These are phyloP conservation scores for Ectemnius lituratus DNA, from an alignment of 2,888 invertebrate genomes.

Conservation along the genomic window DNA sequence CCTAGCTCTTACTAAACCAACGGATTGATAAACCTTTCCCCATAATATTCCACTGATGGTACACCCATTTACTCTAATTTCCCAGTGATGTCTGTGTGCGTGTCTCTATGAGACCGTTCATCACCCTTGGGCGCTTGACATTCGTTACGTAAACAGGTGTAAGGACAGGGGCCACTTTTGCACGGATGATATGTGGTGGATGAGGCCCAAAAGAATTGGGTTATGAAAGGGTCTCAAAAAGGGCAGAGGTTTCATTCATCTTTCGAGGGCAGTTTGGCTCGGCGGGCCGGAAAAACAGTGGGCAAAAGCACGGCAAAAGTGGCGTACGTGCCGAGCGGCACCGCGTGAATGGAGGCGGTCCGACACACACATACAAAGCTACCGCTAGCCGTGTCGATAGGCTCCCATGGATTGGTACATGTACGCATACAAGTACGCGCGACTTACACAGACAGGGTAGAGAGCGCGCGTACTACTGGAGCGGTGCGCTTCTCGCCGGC, in stretches of 20 bases:
- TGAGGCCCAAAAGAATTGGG: too few species aligned
- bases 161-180: conserved; percentile 32
- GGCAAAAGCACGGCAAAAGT: conserved; percentile 62
- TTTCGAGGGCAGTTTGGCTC: conserved; percentile 30
- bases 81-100: conserved; percentile 14
- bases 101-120: conserved; percentile 9
- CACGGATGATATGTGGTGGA: too few species aligned
- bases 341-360: conserved; percentile 69
- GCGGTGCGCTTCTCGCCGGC: conserved; percentile 13
- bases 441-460: conserved; percentile 4
- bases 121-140: conserved; percentile 51
- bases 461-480: too few species aligned
- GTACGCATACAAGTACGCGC: neutral
- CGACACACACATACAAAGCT: conserved; percentile 37
- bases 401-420: conserved; percentile 13
- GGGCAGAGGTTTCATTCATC: conserved; percentile 47
- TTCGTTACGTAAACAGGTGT: conserved; percentile 66
- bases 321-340: conserved; percentile 74
- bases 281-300: conserved; percentile 32
- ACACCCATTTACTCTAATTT: neutral
- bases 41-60: too few species aligned
- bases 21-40: too few species aligned
- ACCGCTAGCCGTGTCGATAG: conserved; percentile 11
- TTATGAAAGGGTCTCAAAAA: too few species aligned
- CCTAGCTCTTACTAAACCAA: too few species aligned